Conservation (phyloP, 2,797 vertebrate genomes). For the Psittacula derbiana region DNA sequence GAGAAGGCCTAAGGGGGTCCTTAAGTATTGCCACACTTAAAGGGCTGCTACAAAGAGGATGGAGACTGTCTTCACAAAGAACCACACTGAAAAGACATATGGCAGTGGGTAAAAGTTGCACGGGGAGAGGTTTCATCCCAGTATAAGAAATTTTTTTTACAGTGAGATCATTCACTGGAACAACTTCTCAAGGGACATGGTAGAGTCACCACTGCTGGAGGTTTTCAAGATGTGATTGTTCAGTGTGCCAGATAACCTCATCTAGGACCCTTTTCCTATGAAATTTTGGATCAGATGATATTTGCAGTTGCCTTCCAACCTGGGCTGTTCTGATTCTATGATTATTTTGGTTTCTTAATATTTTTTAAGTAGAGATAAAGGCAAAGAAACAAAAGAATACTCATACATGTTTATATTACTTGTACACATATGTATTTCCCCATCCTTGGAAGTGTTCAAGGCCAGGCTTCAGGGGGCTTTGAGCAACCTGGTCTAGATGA, state of each 20-base stretch:
- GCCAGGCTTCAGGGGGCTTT: background rate
- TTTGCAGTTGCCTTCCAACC: background rate
- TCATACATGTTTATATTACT: background rate
- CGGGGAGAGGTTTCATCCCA: background rate
- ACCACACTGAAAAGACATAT: background rate
- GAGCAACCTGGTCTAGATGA: background rate
- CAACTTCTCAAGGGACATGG: background rate
- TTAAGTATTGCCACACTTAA: background rate
- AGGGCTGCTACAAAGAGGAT: background rate
- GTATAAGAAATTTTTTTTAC: background rate
- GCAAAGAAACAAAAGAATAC: background rate
- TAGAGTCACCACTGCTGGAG: rapidly evolving
- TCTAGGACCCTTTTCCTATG: background rate
- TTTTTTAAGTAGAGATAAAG: background rate
- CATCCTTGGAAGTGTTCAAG: background rate
- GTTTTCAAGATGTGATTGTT: background rate
- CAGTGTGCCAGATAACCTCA: background rate
- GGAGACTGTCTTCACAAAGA: background rate
- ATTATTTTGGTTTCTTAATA: background rate
- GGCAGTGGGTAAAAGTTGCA: background rate
- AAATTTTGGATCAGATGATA: background rate
- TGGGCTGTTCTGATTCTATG: background rate
- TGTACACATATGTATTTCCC: background rate
- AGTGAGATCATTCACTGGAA: background rate
- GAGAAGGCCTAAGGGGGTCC: background rate